Evolutionary conservation across 1,140 invertebrate genomes (phyloP).

Genomic region (Cyclina sinensis): DNA sequence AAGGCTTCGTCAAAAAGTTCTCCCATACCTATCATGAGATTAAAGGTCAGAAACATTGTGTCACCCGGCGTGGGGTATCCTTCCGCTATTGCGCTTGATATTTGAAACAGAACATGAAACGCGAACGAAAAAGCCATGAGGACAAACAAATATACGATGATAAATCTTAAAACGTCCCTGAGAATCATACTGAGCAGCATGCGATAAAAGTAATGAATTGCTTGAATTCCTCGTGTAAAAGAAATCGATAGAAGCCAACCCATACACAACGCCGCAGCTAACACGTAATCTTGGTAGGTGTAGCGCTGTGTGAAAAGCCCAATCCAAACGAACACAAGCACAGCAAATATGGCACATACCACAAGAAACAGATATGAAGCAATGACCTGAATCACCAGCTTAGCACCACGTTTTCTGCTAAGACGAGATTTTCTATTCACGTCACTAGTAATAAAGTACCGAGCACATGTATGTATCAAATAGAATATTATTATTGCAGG

Average conservation of each 20-base stretch:
- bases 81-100: constrained; percentile 63
- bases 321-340: constrained; percentile 77
- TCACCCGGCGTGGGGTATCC: constrained; percentile 70
- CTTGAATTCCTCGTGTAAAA: constrained; percentile 82
- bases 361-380: constrained; percentile 61
- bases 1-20: constrained; percentile 76
- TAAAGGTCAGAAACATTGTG: constrained; percentile 79
- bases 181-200: constrained; percentile 83
- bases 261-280: constrained; percentile 76
- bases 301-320: constrained; percentile 69
- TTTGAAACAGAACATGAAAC: constrained; percentile 79
- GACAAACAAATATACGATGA: constrained; percentile 83
- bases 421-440: constrained; percentile 20
- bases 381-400: constrained; percentile 46
- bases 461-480: constrained; percentile 26
- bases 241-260: constrained; percentile 82
- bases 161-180: constrained; percentile 80
- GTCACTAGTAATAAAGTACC: constrained; percentile 47
- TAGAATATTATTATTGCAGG: constrained; percentile 74
- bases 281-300: constrained; percentile 77
- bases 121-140: constrained; percentile 82
- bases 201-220: constrained; percentile 82
- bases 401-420: constrained; percentile 22
- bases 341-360: constrained; percentile 69
- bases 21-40: constrained; percentile 82